A percentile compares a stretch with the other conserved stretches of the same genome.
phyloP scores from a whole-genome alignment of 2,113 vertebrate genomes.

The Mobula birostris region DNA sequence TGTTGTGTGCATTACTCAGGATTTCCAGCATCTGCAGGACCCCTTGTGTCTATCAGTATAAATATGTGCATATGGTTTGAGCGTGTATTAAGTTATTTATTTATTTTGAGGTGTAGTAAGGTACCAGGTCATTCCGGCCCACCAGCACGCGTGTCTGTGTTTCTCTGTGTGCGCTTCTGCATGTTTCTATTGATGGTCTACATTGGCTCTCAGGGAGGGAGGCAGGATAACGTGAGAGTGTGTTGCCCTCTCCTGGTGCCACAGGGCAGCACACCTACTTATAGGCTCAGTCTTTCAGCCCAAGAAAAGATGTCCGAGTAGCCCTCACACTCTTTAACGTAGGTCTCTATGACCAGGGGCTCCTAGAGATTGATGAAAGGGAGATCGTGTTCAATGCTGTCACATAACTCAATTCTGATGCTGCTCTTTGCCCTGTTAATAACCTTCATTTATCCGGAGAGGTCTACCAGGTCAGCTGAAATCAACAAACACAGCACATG shows the following conservation, averaged over 20 bases:
- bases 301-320: neutral
- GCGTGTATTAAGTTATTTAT: too few species aligned
- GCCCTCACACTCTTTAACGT: neutral
- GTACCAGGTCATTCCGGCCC: too few species aligned
- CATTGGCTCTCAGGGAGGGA: neutral
- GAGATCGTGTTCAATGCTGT: neutral
- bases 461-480: neutral
- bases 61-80: too few species aligned
- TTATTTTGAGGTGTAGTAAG: too few species aligned
- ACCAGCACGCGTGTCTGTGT: too few species aligned
- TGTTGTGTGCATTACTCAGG: too few species aligned
- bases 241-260: constrained; percentile 9
- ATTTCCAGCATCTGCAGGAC: too few species aligned
- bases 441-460: neutral
- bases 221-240: neutral
- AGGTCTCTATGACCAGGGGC: neutral
- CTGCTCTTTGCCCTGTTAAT: neutral
- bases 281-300: neutral
- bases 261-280: neutral
- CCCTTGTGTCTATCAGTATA: too few species aligned
- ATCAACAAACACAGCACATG: neutral
- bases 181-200: too few species aligned
- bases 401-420: neutral
- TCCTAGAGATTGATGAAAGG: neutral
- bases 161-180: too few species aligned